phyloP scores from a whole-genome alignment of 35 echinoderm and acorn worm genomes.

The Acanthaster planci region DNA sequence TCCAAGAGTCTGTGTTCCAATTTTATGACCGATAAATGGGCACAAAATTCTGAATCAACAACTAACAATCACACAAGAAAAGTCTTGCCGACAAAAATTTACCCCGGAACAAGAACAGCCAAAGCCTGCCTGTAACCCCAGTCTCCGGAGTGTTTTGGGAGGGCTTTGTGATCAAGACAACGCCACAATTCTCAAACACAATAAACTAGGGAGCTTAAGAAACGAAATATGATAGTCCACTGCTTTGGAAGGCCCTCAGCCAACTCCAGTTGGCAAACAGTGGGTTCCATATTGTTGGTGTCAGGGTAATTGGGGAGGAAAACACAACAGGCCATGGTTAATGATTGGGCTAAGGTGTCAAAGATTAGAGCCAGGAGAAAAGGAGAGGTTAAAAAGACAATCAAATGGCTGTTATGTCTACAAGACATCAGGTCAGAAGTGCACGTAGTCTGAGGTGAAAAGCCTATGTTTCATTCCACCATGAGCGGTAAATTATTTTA shows the following conservation, averaged over 20 bases:
- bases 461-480: neutral
- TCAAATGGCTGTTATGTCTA: no score
- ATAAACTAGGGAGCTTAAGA: constrained; percentile 5
- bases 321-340: neutral
- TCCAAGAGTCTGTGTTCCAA: neutral
- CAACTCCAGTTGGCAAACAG: neutral
- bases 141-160: neutral
- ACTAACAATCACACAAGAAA: no score
- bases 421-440: neutral
- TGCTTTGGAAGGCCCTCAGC: constrained; percentile 6
- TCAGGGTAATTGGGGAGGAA: neutral
- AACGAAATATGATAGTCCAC: neutral
- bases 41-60: no score
- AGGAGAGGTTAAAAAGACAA: neutral
- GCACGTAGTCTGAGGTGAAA: neutral
- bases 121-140: neutral
- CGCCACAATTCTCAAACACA: constrained; percentile 21
- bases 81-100: neutral
- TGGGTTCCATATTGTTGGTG: constrained; percentile 2
- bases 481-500: neutral
- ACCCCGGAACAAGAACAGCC: neutral
- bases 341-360: neutral
- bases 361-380: neutral
- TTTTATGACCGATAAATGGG: neutral
- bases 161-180: neutral